Conservation (phyloP, 1,140 invertebrate genomes). For the Mya arenaria region DNA sequence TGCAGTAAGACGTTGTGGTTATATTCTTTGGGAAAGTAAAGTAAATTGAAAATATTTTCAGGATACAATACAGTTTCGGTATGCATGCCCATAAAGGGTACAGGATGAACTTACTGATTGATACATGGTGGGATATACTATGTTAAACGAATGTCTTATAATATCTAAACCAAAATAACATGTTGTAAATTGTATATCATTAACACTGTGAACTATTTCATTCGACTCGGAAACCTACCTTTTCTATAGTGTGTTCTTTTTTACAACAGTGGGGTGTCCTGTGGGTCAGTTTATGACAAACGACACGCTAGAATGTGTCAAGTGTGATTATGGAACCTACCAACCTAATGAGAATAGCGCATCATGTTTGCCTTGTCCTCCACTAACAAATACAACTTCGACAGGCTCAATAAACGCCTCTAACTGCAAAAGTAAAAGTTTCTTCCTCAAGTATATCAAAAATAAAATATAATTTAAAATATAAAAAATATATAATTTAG, state of each 20-base stretch:
- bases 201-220: no score
- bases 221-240: background rate
- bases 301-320: background rate
- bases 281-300: background rate
- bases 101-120: no score
- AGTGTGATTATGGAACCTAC: constrained; percentile 13
- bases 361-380: background rate
- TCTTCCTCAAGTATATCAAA: background rate
- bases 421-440: background rate
- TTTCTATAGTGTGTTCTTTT: background rate
- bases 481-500: no score
- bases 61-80: no score
- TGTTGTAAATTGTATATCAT: no score
- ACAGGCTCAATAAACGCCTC: background rate
- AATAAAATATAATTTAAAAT: background rate
- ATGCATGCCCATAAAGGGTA: no score
- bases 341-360: background rate
- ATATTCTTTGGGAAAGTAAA: no score
- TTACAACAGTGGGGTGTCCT: constrained; percentile 10
- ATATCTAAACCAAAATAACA: no score
- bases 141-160: no score
- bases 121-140: no score
- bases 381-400: constrained; percentile 19
- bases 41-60: no score
- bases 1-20: no score